These are phyloP conservation scores for Agrilus cyanescens DNA, from an alignment of 2,888 invertebrate species.

Conservation along the genomic window DNA sequence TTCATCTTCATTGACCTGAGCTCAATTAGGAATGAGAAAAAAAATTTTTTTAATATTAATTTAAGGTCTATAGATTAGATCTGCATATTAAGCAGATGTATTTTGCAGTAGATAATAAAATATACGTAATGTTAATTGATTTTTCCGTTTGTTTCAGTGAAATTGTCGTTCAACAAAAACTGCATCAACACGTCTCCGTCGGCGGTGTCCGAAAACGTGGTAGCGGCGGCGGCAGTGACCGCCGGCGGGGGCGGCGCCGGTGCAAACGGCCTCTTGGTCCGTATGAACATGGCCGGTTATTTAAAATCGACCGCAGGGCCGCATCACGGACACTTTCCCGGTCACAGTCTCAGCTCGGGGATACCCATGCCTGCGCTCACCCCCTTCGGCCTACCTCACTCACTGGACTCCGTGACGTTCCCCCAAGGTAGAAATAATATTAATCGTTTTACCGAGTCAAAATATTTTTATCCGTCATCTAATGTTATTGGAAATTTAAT, in stretches of 20 bases:
- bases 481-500: too few species aligned
- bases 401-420: constrained; percentile 30
- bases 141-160: constrained; percentile 22
- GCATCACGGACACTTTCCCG: constrained; percentile 21
- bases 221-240: constrained; percentile 9
- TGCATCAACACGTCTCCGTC: constrained; percentile 14
- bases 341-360: constrained; percentile 23
- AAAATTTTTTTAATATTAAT: too few species aligned
- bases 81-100: too few species aligned
- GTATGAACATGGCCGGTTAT: constrained; percentile 31
- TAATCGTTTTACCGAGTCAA: too few species aligned
- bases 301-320: constrained; percentile 25
- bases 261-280: constrained; percentile 17
- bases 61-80: too few species aligned
- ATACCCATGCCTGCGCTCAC: constrained; percentile 28
- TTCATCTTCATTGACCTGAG: too few species aligned
- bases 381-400: constrained; percentile 28
- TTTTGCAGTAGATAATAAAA: too few species aligned
- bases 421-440: constrained; percentile 30
- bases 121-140: not conserved
- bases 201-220: constrained; percentile 10
- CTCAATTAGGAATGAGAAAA: too few species aligned
- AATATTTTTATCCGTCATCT: too few species aligned
- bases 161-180: constrained; percentile 13
- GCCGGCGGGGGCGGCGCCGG: constrained; percentile 13